phyloP scores from a whole-genome alignment of 2,888 invertebrate species.

The Celastrina argiolus region DNA sequence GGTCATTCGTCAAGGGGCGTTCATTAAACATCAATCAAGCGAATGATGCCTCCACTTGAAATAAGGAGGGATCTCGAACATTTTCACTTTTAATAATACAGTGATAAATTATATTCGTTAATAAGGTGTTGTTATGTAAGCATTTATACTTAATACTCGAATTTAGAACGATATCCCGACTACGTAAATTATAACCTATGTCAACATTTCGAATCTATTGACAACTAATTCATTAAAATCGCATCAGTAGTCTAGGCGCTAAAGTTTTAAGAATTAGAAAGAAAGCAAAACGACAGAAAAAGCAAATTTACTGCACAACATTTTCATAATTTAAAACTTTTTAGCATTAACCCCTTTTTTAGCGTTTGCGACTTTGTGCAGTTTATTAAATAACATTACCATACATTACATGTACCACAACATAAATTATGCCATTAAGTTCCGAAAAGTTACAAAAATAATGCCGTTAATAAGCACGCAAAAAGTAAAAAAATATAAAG shows the following conservation, averaged over 20 bases:
- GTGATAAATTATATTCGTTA: too few relatives aligned
- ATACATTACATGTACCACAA: background rate
- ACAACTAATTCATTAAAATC: too few relatives aligned
- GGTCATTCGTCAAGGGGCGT: background rate
- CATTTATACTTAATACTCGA: too few relatives aligned
- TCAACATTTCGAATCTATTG: too few relatives aligned
- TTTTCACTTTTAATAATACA: background rate
- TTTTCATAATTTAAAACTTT: background rate
- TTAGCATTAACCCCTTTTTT: background rate
- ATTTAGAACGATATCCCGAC: too few relatives aligned
- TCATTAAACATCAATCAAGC: background rate
- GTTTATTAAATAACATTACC: constrained; percentile 5
- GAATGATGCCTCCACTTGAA: background rate
- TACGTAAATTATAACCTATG: too few relatives aligned
- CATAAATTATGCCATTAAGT: background rate
- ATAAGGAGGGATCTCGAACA: background rate
- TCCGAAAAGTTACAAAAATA: background rate
- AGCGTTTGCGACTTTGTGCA: background rate
- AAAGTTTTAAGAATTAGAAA: background rate
- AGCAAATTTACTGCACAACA: background rate
- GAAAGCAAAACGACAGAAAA: background rate
- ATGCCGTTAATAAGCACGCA: background rate
- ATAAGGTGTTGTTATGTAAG: too few relatives aligned
- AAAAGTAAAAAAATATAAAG: background rate
- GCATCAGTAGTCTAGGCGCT: too few relatives aligned